These are phyloP conservation scores for Athalia cordata DNA, from an alignment of 2,888 invertebrate genomes.

Conservation along the genomic window DNA sequence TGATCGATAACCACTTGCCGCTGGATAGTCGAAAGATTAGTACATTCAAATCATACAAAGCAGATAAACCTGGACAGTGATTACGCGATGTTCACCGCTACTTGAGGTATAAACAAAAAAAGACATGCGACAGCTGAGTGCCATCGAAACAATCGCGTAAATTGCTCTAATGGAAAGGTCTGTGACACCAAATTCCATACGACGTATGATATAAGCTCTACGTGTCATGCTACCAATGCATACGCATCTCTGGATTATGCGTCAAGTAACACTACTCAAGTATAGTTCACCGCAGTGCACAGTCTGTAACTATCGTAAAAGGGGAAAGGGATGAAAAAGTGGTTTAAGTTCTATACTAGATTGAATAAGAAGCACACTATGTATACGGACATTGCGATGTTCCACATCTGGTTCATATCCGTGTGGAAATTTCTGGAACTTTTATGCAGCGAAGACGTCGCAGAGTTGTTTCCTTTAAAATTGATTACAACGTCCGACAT, in stretches of 20 bases:
- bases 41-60: not conserved
- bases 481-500: not conserved
- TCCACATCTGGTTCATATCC: conserved; percentile 49
- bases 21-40: not conserved
- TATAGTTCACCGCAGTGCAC: not conserved
- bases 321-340: conserved; percentile 2
- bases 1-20: not conserved
- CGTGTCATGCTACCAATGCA: not conserved
- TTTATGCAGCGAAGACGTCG: not conserved
- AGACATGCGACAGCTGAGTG: not conserved
- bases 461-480: not conserved
- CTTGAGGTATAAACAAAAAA: conserved; percentile 2
- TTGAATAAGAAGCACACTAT: conserved; percentile 45
- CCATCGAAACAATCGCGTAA: conserved; percentile 13
- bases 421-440: conserved; percentile 43
- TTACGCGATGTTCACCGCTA: not conserved
- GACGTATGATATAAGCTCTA: not conserved
- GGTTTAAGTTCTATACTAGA: conserved; percentile 34
- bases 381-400: conserved; percentile 31
- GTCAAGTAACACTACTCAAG: not conserved
- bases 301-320: no score
- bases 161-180: conserved; percentile 34
- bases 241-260: not conserved
- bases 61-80: conserved; percentile 7
- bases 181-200: conserved; percentile 22